Conservation (phyloP, 2,888 invertebrate genomes). For the Parnassius mnemosyne region DNA sequence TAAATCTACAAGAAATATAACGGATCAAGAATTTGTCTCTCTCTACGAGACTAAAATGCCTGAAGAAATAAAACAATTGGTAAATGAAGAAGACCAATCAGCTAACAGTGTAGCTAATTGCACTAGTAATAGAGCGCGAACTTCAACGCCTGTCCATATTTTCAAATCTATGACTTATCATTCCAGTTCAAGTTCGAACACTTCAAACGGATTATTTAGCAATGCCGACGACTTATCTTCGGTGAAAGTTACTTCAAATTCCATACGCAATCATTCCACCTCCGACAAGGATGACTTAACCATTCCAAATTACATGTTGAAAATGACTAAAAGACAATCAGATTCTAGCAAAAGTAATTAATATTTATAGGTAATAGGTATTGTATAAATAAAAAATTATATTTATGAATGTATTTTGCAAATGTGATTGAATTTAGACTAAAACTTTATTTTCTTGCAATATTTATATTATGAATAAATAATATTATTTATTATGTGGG, state of each 20-base stretch:
- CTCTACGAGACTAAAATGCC: conserved; percentile 71
- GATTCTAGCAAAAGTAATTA: conserved; percentile 68
- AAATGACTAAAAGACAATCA: conserved; percentile 55
- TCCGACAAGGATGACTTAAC: conserved; percentile 73
- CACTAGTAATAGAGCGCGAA: conserved; percentile 65
- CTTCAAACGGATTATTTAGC: conserved; percentile 72
- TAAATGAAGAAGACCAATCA: conserved; percentile 49
- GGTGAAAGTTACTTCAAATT: conserved; percentile 73
- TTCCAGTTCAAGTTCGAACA: conserved; percentile 73
- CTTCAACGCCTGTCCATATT: conserved; percentile 80
- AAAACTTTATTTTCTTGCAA: conserved; percentile 24
- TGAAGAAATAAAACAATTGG: conserved; percentile 55
- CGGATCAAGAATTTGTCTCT: conserved; percentile 63
- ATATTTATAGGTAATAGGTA: background rate
- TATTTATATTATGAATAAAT: conserved; percentile 35
- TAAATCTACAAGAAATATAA: conserved; percentile 51
- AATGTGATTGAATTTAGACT: conserved; percentile 20
- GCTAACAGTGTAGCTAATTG: conserved; percentile 48
- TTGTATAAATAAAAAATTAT: conserved; percentile 20
- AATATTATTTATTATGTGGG: conserved; percentile 26
- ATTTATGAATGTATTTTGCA: conserved; percentile 30
- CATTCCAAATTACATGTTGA: conserved; percentile 72
- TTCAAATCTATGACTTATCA: conserved; percentile 68
- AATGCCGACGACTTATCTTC: conserved; percentile 80
- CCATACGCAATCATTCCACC: conserved; percentile 66